These are phyloP conservation scores for Cryptus viduatorius DNA, from an alignment of 2,888 invertebrate genomes.

Conservation along the genomic window DNA sequence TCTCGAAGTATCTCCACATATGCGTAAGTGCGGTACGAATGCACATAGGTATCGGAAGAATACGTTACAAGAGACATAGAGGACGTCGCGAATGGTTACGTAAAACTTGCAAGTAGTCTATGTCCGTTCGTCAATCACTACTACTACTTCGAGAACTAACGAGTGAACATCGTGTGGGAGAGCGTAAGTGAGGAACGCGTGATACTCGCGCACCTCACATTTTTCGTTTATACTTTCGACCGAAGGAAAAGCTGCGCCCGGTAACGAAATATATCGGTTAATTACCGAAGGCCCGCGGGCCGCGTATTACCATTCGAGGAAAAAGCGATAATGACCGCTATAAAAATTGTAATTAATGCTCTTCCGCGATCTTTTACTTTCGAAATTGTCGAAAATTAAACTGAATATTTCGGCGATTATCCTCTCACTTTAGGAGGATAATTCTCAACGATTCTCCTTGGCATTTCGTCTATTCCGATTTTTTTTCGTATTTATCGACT, in stretches of 20 bases:
- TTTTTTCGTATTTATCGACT: no score
- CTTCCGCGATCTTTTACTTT: background rate
- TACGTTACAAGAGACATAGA: conserved; percentile 17
- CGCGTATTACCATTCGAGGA: background rate
- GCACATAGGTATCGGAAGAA: background rate
- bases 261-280: background rate
- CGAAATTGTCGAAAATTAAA: background rate
- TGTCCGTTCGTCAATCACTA: background rate
- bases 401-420: background rate
- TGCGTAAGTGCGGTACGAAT: background rate
- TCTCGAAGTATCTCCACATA: background rate
- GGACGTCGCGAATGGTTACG: conserved; percentile 46
- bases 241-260: background rate
- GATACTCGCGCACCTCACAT: no score
- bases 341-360: background rate
- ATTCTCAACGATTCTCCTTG: background rate
- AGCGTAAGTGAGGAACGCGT: background rate
- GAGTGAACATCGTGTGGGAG: conserved; percentile 10
- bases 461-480: no score
- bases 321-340: background rate
- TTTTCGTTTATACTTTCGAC: background rate
- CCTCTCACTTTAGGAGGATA: background rate
- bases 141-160: background rate
- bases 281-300: background rate
- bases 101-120: conserved; percentile 32